These are phyloP conservation scores for Pipistrellus pygmaeus DNA, from an alignment of 2,797 vertebrate genomes.

Conservation along the genomic window DNA sequence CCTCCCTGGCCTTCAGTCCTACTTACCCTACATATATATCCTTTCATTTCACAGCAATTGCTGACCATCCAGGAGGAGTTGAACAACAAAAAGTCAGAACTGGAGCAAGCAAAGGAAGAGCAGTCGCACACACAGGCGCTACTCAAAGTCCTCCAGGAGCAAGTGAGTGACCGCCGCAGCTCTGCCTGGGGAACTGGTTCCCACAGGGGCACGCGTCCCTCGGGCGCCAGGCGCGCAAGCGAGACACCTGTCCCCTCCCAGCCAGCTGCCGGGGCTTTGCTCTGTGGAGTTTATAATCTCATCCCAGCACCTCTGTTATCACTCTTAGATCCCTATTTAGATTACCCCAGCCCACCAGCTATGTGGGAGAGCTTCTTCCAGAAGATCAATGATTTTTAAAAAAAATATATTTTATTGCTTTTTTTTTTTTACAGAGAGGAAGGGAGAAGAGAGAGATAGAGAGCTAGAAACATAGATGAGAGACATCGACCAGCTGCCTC, in stretches of 20 bases:
- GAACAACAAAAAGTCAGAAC: conserved; percentile 93
- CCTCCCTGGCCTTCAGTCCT: not conserved
- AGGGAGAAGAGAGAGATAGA: too few species aligned
- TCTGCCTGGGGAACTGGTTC: not conserved
- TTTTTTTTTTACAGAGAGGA: too few species aligned
- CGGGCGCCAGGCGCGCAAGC: not conserved
- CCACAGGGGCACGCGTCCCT: not conserved
- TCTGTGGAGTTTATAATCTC: not conserved
- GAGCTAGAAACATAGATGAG: too few species aligned
- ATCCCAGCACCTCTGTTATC: not conserved
- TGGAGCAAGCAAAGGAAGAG: conserved; percentile 95
- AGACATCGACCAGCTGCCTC: too few species aligned
- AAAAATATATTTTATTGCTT: too few species aligned
- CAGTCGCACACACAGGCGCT: conserved; percentile 90
- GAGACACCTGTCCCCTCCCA: not conserved
- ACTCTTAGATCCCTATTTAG: not conserved
- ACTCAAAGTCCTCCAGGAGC: conserved; percentile 92
- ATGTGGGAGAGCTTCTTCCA: not conserved
- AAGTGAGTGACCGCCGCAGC: conserved; percentile 85
- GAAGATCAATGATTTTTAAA: conserved; percentile 56
- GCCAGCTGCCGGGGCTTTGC: not conserved
- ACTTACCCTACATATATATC: conserved; percentile 70
- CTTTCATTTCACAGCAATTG: conserved; percentile 92
- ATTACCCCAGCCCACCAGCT: not conserved
- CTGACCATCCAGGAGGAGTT: conserved; percentile 94